phyloP scores from a whole-genome alignment of 2,888 invertebrate species.

The Lumbricus terrestris region DNA sequence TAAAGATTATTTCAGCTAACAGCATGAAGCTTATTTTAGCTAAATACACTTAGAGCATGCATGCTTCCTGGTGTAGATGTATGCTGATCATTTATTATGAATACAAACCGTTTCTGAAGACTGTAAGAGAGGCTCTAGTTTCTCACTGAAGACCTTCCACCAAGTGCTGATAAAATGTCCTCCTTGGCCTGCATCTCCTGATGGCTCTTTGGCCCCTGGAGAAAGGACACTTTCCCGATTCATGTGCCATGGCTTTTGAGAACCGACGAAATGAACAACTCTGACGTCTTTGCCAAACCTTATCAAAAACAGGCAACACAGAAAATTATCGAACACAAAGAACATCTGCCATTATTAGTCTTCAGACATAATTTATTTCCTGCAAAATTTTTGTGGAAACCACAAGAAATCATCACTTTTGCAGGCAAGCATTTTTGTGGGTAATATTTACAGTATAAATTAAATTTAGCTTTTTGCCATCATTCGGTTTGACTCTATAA shows the following conservation, averaged over 20 bases:
- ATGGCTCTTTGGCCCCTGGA: constrained; percentile 60
- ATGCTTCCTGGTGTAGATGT: background rate
- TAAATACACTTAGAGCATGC: background rate
- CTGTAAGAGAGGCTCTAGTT: constrained; percentile 69
- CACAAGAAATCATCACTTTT: too few relatives aligned
- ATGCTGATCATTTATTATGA: background rate
- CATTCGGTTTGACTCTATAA: too few relatives aligned
- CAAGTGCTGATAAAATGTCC: constrained; percentile 76
- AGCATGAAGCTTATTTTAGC: too few relatives aligned
- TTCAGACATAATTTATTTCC: background rate
- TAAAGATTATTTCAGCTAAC: too few relatives aligned
- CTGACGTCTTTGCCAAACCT: constrained; percentile 89
- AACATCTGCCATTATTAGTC: background rate
- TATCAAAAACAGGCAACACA: constrained; percentile 32
- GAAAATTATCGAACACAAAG: background rate
- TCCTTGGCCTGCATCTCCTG: constrained; percentile 44
- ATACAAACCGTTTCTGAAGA: background rate
- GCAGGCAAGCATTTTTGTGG: too few relatives aligned
- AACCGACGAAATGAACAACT: constrained; percentile 96
- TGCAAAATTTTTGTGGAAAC: too few relatives aligned
- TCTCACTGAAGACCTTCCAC: constrained; percentile 89
- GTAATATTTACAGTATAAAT: too few relatives aligned
- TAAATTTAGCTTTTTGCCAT: too few relatives aligned
- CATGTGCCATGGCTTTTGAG: constrained; percentile 84
- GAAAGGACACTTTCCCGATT: constrained; percentile 71